These are phyloP conservation scores for Ammodytes dubius DNA, from an alignment of 2,113 vertebrate genomes.

Conservation along the genomic window DNA sequence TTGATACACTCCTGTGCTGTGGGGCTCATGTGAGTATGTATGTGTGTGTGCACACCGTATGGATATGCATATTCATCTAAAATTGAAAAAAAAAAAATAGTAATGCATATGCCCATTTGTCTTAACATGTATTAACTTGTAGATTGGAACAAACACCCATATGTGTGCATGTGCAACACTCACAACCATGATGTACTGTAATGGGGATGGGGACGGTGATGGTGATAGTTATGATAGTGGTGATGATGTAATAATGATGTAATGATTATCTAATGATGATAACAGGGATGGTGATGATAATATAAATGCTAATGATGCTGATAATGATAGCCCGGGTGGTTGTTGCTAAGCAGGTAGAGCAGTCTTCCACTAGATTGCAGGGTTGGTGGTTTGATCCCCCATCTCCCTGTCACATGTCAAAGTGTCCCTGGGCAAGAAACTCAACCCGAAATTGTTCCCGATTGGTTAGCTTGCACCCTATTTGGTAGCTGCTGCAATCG, in stretches of 20 bases:
- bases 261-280: not conserved
- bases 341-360: no score
- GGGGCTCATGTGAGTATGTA: not conserved
- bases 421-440: no score
- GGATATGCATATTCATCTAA: not conserved
- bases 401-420: no score
- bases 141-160: not conserved
- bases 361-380: no score
- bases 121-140: not conserved
- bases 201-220: not conserved
- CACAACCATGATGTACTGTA: not conserved
- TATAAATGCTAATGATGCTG: not conserved
- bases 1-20: constrained; percentile 2
- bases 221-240: not conserved
- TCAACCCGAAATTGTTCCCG: no score
- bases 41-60: not conserved
- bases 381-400: no score
- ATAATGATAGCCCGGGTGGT: not conserved
- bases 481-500: no score
- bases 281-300: not conserved
- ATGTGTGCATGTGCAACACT: not conserved
- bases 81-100: not conserved
- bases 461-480: no score
- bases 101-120: not conserved
- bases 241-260: not conserved